phyloP scores from a whole-genome alignment of 2,888 invertebrate species.

The Elegia similella region DNA sequence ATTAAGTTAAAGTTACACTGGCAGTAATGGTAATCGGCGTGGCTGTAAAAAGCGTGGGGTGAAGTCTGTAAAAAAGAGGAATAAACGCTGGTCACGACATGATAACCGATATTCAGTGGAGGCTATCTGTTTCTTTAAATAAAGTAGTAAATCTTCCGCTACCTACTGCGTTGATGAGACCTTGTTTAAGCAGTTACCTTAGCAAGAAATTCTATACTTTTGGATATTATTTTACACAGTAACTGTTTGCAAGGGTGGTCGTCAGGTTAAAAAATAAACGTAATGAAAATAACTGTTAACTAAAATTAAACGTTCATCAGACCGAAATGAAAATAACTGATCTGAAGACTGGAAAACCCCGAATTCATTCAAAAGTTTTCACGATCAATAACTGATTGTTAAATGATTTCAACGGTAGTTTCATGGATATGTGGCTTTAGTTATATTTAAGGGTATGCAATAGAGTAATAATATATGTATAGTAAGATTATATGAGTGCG shows the following conservation, averaged over 20 bases:
- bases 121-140: background rate
- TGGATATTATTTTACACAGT: background rate
- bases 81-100: background rate
- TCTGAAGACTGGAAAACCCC: too few relatives aligned
- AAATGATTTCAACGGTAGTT: too few relatives aligned
- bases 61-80: conserved; percentile 11
- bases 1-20: background rate
- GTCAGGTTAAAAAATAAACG: too few relatives aligned
- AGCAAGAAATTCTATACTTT: conserved; percentile 35
- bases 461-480: too few relatives aligned
- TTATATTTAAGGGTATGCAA: too few relatives aligned
- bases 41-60: conserved; percentile 12
- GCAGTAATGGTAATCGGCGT: background rate
- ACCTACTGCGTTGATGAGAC: background rate
- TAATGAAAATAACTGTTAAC: too few relatives aligned
- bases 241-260: background rate
- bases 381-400: too few relatives aligned
- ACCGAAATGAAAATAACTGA: too few relatives aligned
- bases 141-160: background rate
- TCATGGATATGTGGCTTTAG: too few relatives aligned
- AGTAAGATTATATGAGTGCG: too few relatives aligned
- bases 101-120: background rate
- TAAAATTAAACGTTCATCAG: too few relatives aligned
- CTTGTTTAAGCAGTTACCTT: conserved; percentile 31
- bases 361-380: too few relatives aligned